These are phyloP conservation scores for Chamaetylas fuelleborni DNA, from an alignment of 2,113 vertebrate genomes.

Conservation along the genomic window DNA sequence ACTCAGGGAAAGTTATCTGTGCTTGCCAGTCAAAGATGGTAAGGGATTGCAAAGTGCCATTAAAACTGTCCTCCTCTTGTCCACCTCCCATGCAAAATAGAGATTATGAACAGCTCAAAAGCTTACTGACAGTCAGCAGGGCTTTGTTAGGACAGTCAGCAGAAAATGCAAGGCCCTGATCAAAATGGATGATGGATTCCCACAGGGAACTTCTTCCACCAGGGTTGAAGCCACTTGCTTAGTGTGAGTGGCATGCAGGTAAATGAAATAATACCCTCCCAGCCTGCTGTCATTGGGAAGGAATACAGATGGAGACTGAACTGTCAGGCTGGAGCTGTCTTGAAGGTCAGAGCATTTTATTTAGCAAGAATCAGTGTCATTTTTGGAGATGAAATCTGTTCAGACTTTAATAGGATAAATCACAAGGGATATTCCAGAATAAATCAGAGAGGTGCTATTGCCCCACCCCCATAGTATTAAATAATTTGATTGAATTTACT, in stretches of 20 bases:
- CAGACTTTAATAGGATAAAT: constrained; percentile 56
- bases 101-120: neutral
- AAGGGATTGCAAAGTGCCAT: neutral
- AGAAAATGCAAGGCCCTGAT: constrained; percentile 13
- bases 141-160: constrained; percentile 14
- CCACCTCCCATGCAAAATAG: neutral
- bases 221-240: constrained; percentile 47
- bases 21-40: neutral
- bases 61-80: neutral
- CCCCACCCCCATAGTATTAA: neutral
- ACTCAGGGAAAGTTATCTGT: neutral
- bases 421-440: constrained; percentile 54
- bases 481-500: constrained; percentile 9
- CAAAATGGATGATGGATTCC: constrained; percentile 46
- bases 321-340: constrained; percentile 48
- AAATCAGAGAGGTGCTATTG: constrained; percentile 31
- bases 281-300: constrained; percentile 42
- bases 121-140: constrained; percentile 27
- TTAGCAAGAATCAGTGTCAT: constrained; percentile 64
- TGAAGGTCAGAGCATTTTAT: constrained; percentile 66
- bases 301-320: constrained; percentile 56
- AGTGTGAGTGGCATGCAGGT: constrained; percentile 58
- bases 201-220: constrained; percentile 27
- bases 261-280: constrained; percentile 63
- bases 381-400: constrained; percentile 62